Conservation (phyloP, 2,113 vertebrate species). For the Suricata suricatta region DNA sequence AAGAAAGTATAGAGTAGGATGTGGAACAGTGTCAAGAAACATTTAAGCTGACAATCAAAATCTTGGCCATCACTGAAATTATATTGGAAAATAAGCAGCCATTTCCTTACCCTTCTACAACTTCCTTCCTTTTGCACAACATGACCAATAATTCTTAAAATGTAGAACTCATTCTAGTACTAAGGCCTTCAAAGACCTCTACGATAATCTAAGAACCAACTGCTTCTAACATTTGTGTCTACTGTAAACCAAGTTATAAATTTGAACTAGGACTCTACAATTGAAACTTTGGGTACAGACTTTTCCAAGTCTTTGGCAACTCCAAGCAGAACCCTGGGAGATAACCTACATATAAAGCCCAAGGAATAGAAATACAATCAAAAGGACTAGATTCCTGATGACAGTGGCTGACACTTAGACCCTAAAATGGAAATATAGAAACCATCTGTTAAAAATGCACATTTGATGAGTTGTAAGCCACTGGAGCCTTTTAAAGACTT, state of each 20-base stretch:
- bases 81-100: not conserved
- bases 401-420: not conserved
- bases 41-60: not conserved
- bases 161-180: not conserved
- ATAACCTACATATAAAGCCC: not conserved
- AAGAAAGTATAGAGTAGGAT: not conserved
- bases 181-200: not conserved
- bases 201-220: not conserved
- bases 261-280: not conserved
- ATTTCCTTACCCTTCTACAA: not conserved
- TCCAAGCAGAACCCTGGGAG: not conserved
- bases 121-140: not conserved
- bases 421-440: not conserved
- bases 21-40: not conserved
- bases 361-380: not conserved
- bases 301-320: not conserved
- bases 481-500: slow-evolving; percentile 15
- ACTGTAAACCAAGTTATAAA: not conserved
- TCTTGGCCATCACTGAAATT: not conserved
- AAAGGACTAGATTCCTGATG: not conserved
- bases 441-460: not conserved
- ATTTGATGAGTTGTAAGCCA: not conserved
- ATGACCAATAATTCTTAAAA: not conserved
- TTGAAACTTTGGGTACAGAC: not conserved
- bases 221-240: not conserved